Evolutionary conservation across 2,888 invertebrate species (phyloP), one percentile per base, ranked within the genome.

Genomic region (Crioceris asparagi): DNA sequence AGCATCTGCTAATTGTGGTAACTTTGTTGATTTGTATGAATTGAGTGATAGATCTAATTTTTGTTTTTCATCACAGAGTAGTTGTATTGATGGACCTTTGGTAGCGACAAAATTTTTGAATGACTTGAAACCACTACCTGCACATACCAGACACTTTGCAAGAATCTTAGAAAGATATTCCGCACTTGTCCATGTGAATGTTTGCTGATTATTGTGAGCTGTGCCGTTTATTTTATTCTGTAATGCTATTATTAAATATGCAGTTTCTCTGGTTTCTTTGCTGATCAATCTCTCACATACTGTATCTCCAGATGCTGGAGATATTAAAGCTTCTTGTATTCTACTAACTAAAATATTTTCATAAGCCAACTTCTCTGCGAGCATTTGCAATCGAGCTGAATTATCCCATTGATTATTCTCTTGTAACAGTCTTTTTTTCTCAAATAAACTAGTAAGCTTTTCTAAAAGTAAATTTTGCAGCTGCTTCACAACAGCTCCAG

Each of bases 321-420:
- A 47, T 26, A 72, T 69, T 34, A 80, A 67, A 32, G 80, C 79
- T 59, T 80, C 78, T 49, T 77, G 75, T 45, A 82, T 74, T 52
- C 77, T 70, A 43, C 75, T 72, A 19, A 61, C 51, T 38, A 62
- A 44, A 35, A 84, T 77, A 39, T 82, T 79, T 64, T 87, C 85
- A 59, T 79, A 85, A 1, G 86, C 84, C 14, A 86, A 69, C 55
- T 84, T 79, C 61, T 86, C 85, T 2, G 85, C 84, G 37, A 84
- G 64, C 36, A 85, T 68, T 53, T 81, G 77, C 45, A 82, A 64
- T 55, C 76, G 77, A 45, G 77, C 76, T 31, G 74, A 71, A 40
- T 74, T 74, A 36, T 81, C 78, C 45, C 83, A 68, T 52, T 79
- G 75, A 38, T 79, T 79, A 8, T 74, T 72, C 54, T 79, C 76